phyloP scores from a whole-genome alignment of 2,888 invertebrate genomes.

The Leptinotarsa tumamoca region DNA sequence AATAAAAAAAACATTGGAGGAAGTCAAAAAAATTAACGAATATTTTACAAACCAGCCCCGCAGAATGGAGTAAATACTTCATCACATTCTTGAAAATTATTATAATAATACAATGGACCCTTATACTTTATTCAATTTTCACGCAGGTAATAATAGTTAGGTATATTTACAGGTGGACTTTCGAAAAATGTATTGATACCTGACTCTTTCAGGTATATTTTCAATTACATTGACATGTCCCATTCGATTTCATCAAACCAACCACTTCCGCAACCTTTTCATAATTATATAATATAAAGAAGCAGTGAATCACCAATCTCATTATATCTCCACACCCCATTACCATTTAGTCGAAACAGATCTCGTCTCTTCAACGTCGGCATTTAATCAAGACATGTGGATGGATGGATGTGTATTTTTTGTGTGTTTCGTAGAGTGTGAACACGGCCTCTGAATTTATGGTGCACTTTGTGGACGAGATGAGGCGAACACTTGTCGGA shows the following conservation, averaged over 20 bases:
- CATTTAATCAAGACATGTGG: conserved; percentile 41
- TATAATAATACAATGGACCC: no score
- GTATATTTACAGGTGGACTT: no score
- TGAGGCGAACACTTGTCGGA: conserved; percentile 45
- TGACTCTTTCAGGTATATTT: no score
- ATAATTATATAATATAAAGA: not conserved
- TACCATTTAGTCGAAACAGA: conserved; percentile 30
- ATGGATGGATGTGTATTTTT: conserved; percentile 36
- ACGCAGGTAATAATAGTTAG: no score
- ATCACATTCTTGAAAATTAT: no score
- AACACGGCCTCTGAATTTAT: conserved; percentile 47
- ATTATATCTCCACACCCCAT: conserved; percentile 35
- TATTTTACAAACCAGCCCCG: no score
- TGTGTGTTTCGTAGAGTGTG: conserved; percentile 43
- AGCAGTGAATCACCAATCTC: conserved; percentile 12
- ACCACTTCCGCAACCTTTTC: not conserved
- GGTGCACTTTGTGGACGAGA: conserved; percentile 44
- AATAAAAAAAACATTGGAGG: no score
- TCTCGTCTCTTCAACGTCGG: conserved; percentile 29
- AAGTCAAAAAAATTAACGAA: no score
- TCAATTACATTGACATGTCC: not conserved
- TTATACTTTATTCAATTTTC: no score
- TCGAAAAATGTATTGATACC: no score
- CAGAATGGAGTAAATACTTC: no score
- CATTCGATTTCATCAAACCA: not conserved